Evolutionary conservation across 1,140 invertebrate genomes (phyloP).

Genomic region (Trachelipus rathkii): DNA sequence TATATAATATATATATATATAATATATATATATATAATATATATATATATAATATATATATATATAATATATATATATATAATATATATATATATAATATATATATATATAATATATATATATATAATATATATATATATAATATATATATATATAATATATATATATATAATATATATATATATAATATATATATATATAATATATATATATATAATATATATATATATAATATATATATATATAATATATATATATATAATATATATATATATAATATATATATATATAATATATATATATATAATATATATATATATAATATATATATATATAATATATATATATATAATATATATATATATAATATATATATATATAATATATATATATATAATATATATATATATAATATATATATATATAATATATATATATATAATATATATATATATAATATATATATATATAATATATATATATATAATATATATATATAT

Average conservation of each 20-base stretch:
- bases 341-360: conserved; percentile 3
- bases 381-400: conserved; percentile 10
- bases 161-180: conserved; percentile 13
- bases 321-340: too few species aligned
- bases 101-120: conserved; percentile 3
- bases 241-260: neutral
- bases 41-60: conserved; percentile 13
- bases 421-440: neutral
- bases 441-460: too few species aligned
- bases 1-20: neutral
- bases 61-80: neutral
- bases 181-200: neutral
- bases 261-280: conserved; percentile 10
- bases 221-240: conserved; percentile 3
- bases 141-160: conserved; percentile 10
- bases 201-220: too few species aligned
- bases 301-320: neutral
- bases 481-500: neutral
- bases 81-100: too few species aligned
- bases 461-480: conserved; percentile 3
- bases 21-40: conserved; percentile 10
- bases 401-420: conserved; percentile 13
- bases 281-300: conserved; percentile 13
- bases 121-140: neutral
- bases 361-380: neutral